These are phyloP conservation scores for Andrena trimmerana DNA, from an alignment of 2,888 invertebrate species.

Conservation along the genomic window DNA sequence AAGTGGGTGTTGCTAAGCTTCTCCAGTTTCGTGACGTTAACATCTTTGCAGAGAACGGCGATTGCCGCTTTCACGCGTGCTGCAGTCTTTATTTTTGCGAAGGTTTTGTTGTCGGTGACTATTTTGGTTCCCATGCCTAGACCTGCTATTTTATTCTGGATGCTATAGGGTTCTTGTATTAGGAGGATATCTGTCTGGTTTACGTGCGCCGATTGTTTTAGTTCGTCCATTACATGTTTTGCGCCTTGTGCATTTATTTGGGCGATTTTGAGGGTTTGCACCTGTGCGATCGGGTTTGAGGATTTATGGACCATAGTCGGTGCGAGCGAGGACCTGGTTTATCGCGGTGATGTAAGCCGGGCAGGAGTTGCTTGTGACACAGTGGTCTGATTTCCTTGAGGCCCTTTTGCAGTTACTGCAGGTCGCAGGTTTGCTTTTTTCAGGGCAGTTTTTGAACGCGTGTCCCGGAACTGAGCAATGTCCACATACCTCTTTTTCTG, in stretches of 20 bases:
- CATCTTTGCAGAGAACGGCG: neutral
- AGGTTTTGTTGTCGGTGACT: neutral
- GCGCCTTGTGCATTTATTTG: neutral
- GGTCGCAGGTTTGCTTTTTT: neutral
- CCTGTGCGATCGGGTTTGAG: neutral
- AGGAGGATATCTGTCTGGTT: neutral
- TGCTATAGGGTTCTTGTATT: neutral
- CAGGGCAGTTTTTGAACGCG: neutral
- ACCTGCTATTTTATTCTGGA: neutral
- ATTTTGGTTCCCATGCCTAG: neutral
- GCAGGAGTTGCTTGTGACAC: too few species aligned
- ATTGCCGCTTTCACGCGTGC: neutral
- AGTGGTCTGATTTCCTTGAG: neutral
- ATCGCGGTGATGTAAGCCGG: too few species aligned
- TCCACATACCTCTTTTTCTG: neutral
- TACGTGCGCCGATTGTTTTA: neutral
- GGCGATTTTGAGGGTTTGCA: neutral
- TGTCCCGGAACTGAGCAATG: neutral
- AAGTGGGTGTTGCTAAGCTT: neutral
- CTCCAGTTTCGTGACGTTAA: neutral
- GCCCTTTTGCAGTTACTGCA: neutral
- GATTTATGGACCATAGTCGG: neutral
- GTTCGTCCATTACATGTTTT: slow-evolving; percentile 1
- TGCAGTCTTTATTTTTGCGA: neutral
- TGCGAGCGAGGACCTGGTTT: neutral